Percentiles rank a stretch among this genome's conserved stretches.
Evolutionary conservation across 2,113 vertebrate genomes (phyloP).

Genomic region (Actenoides hombroni): DNA sequence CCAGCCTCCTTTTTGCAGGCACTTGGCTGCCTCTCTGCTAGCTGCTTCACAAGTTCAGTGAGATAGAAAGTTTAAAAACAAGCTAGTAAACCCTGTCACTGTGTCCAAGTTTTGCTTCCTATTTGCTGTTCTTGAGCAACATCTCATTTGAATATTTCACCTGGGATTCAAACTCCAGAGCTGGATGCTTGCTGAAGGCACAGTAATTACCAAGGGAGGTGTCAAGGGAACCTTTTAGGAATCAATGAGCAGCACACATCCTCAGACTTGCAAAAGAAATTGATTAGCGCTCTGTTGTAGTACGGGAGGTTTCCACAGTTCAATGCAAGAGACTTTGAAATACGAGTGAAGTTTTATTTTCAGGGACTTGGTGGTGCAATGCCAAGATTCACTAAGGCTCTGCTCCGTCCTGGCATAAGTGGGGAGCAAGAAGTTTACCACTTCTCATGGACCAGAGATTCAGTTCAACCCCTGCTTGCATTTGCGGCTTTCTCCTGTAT

Average conservation of each 20-base stretch:
- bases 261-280: conserved; percentile 44
- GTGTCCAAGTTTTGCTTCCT: conserved; percentile 39
- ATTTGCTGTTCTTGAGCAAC: not conserved
- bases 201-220: conserved; percentile 60
- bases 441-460: not conserved
- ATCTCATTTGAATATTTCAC: conserved; percentile 64
- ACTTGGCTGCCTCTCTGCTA: conserved; percentile 49
- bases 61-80: conserved; percentile 56
- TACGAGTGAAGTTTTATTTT: not conserved
- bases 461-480: not conserved
- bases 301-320: conserved; percentile 29
- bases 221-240: conserved; percentile 62
- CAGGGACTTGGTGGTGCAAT: not conserved
- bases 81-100: conserved; percentile 34
- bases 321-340: not conserved
- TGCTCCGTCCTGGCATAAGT: not conserved
- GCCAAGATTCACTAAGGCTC: not conserved
- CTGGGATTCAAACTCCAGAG: conserved; percentile 49
- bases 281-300: conserved; percentile 46
- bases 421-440: not conserved
- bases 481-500: not conserved
- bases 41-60: conserved; percentile 47
- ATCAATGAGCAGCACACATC: conserved; percentile 61
- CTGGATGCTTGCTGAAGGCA: conserved; percentile 35
- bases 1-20: conserved; percentile 24